phyloP scores from a whole-genome alignment of 1,140 invertebrate species.

The Sitophilus oryzae region DNA sequence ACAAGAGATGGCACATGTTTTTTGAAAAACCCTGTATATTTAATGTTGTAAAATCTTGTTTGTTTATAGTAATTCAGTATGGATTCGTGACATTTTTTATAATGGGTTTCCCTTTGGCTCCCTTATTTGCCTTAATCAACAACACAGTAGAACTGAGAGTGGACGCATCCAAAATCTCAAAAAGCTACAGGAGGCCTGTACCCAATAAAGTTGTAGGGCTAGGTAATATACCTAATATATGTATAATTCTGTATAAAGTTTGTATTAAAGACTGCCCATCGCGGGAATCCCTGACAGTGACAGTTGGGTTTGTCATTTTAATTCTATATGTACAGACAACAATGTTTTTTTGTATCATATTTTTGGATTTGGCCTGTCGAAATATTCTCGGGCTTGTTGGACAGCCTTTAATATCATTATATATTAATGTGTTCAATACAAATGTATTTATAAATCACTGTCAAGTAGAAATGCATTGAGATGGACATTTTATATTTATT shows the following conservation, averaged over 20 bases:
- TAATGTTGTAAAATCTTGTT: neutral
- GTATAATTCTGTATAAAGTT: neutral
- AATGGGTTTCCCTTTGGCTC: conserved; percentile 73
- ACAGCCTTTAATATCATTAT: neutral
- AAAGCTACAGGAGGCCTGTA: conserved; percentile 62
- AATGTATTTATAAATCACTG: too few species aligned
- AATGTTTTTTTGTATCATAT: too few species aligned
- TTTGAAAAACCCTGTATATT: neutral
- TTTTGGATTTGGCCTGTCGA: too few species aligned
- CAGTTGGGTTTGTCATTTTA: too few species aligned
- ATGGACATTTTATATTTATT: neutral
- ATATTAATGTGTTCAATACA: neutral
- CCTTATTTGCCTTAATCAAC: conserved; percentile 71
- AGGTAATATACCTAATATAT: conserved; percentile 8
- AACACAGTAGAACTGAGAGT: conserved; percentile 74
- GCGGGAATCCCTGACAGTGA: neutral
- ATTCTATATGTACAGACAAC: too few species aligned
- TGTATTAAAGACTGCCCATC: neutral
- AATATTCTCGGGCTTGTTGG: too few species aligned
- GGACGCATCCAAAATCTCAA: conserved; percentile 71
- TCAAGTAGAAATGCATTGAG: too few species aligned
- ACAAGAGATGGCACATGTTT: neutral
- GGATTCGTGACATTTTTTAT: conserved; percentile 82
- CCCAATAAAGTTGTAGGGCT: conserved; percentile 65
- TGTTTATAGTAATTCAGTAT: conserved; percentile 67